A percentile compares a stretch with the other conserved stretches of the same genome.
phyloP scores from a whole-genome alignment of 2,113 vertebrate genomes.

The Lamprologus tigripictilis region DNA sequence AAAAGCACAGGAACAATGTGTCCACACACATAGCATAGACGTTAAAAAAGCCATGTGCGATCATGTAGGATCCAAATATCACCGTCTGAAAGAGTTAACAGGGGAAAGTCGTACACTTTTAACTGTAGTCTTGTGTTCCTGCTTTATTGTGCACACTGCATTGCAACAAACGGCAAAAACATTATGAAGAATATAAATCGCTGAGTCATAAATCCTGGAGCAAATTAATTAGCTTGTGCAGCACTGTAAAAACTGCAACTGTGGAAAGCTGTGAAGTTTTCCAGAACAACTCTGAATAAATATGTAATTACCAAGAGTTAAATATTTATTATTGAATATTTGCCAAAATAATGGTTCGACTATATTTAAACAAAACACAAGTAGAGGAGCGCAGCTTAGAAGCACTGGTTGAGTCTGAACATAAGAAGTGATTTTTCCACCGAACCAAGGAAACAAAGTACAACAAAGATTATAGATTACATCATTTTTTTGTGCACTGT shows the following conservation, averaged over 20 bases:
- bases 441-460: background rate
- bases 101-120: background rate
- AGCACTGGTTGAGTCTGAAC: background rate
- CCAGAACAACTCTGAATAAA: background rate
- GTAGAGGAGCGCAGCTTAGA: background rate
- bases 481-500: background rate
- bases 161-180: background rate
- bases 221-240: background rate
- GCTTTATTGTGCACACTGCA: background rate
- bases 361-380: background rate
- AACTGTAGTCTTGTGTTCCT: background rate
- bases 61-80: constrained; percentile 86
- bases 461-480: background rate
- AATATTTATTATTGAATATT: background rate
- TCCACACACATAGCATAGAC: constrained; percentile 98
- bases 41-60: constrained; percentile 93
- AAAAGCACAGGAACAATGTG: constrained; percentile 95
- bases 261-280: background rate
- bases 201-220: background rate
- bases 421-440: background rate
- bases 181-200: background rate
- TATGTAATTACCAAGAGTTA: background rate
- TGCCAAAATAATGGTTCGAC: background rate
- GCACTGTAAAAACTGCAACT: background rate
- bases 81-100: constrained; percentile 75